These are phyloP conservation scores for Mastigias papua DNA, from an alignment of 30 jellyfish, hydroid and myxozoan genomes.

Conservation along the genomic window DNA sequence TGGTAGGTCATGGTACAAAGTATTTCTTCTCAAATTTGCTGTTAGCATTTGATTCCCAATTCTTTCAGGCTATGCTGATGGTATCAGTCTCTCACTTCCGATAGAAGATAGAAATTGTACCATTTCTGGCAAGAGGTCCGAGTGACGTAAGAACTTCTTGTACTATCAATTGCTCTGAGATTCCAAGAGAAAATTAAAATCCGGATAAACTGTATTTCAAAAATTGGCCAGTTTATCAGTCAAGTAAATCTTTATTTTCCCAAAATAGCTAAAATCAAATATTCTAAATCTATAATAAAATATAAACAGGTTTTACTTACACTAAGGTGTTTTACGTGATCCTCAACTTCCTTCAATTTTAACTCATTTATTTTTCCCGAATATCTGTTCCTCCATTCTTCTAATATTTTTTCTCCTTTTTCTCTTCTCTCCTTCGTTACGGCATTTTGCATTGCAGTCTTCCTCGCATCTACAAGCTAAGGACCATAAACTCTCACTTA, in stretches of 20 bases:
- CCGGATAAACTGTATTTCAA: too few relatives aligned
- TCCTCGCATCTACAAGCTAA: constrained; percentile 52
- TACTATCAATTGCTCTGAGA: too few relatives aligned
- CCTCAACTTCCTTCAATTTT: constrained; percentile 69
- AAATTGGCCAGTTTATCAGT: neutral
- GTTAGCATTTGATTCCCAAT: too few relatives aligned
- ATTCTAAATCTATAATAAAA: neutral
- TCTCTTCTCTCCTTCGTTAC: constrained; percentile 45
- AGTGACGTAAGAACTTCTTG: too few relatives aligned
- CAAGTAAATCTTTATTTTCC: neutral
- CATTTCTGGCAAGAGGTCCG: too few relatives aligned
- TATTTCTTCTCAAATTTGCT: too few relatives aligned
- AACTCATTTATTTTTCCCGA: constrained; percentile 57
- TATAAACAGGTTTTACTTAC: constrained; percentile 7
- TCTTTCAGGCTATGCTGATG: too few relatives aligned
- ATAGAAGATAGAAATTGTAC: too few relatives aligned
- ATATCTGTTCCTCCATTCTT: constrained; percentile 72
- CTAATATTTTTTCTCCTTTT: constrained; percentile 64
- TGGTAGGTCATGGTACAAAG: too few relatives aligned
- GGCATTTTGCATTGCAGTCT: constrained; percentile 23
- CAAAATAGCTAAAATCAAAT: neutral
- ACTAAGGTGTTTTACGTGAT: constrained; percentile 55
- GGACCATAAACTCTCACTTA: neutral
- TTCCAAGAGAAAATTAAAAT: too few relatives aligned
- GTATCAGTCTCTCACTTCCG: too few relatives aligned